Evolutionary conservation across 2,797 vertebrate species (phyloP), one percentile per base, ranked within the genome.

Genomic region (Passerculus sandwichensis): DNA sequence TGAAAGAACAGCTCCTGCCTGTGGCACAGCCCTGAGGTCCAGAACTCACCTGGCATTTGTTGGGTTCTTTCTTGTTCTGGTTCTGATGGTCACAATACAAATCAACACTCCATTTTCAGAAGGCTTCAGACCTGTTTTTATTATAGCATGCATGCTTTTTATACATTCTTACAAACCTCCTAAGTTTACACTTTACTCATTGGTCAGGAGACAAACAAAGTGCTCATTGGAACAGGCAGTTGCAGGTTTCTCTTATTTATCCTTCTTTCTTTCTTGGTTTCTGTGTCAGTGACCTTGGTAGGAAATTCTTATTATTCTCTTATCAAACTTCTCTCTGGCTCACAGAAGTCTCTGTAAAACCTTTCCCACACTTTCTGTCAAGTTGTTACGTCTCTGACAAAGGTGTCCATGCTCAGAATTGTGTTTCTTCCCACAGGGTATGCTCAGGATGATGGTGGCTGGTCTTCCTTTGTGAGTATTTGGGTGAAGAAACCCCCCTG

Each of bases 381-480:
- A 11, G n/a, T 67, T 42, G 1, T 34, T 3, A 8, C 1, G 0
- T 19, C 16, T 70, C 6, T 59, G 32, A 6, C 30, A 30, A 60
- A 83, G 45, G 17, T 83, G 51, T 21, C 26, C 44, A 2, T 44
- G 25, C 48, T 92, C 59, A 94, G 62, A 11, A 27, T 8, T 9
- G 65, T 84, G 50, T 79, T 87, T 97, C 80, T 65, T 56, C 26
- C n/a, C 19, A 0, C 96, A 98, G 98, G 97, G 15, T 97, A 91
- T 3, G 66, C 91, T 4, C 97, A 97, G 80, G 97, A 98, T 4
- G 93, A 94, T 0, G 97, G 96, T 13, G 97, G 96, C 88, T 98
- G 98, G 98, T 98, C 98, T 6, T 98, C 98, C 2, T 98, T 98
- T 91, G 98, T 98, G 94, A 98, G 98, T 98, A 97, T 78, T 13